Evolutionary conservation across 2,888 invertebrate genomes (phyloP), one percentile per base, ranked within the genome.

Genomic region (Eretmocerus hayati): DNA sequence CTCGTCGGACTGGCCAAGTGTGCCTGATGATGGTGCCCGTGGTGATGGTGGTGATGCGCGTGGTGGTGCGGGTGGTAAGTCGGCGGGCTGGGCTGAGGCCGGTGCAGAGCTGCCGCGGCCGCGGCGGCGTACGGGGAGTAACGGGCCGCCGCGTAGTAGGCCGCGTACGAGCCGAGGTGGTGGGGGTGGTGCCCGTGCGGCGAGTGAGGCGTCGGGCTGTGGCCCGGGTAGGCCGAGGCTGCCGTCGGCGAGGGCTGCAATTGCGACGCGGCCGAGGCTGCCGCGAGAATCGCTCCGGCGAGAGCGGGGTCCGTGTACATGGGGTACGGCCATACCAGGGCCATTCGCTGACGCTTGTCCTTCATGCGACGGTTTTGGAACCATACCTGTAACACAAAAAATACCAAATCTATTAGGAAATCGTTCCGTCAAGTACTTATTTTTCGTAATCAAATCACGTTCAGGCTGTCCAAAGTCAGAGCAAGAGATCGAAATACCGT

Each of bases 301-400:
- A 96, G 83, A 0, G 91, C 86, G 0, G 95, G 94, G 64, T 96
- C 95, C 22, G 90, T 85, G 74, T 93, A 93, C 48, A 95, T 91
- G 0, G 91, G 89, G 72, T 93, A 92, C 0, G 95, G 95, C 95
- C 96, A 96, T 0, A 90, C 87, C 59, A 95, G 83, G 1, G 94
- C 90, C 71, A 94, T 86, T 15, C 93, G 79, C 67, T 97, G 96
- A 0, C 97, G 81, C 64, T 99, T 97, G 75, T 97, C 96, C 68
- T 97, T 94, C 93, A 94, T 94, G 44, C 94, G 78, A 30, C 94
- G 80, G 71, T 94, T 94, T 79, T 94, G 94, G 71, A 99, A 99
- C 97, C 97, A 97, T 18, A 93, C 91, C 90, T 91, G 78, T 3
- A 72, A 72, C 59, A 56, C 48, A 51, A 59, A 56, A 37, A n/a